Evolutionary conservation across 2,888 invertebrate species (phyloP), one percentile per base, ranked within the genome.

Genomic region (Drosophila demipolita): DNA sequence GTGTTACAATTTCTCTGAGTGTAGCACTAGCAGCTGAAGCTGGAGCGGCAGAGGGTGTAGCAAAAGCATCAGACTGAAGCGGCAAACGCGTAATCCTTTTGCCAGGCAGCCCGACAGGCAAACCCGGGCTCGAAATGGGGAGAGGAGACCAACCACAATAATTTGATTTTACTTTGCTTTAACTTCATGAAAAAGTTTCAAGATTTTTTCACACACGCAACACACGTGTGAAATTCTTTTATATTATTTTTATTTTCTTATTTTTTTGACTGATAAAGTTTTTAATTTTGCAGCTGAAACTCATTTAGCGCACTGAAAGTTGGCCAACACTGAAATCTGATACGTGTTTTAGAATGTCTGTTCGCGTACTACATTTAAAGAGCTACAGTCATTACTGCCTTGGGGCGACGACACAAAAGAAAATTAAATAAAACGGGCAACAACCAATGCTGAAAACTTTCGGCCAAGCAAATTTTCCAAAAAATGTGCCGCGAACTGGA

Each of bases 131-230:
- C 36, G 55, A 32, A 32, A 57, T 66, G 59, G 45, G 4, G 23
- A 23, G 23, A 23, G 8, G 45, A 78, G 66, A 72, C 70, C 67
- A 88, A 84, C 89, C 87, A 81, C 87, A 87, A 87, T 89, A 87
- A 87, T 87, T 87, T 87, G 87, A 87, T 87, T 87, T 87, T 89
- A 87, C 87, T 89, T 87, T 87, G 87, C 87, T 87, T 87, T 89
- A 87, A 89, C 87, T 87, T 89, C 89, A 87, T 87, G 81, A 89
- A 87, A 86, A 86, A 87, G 87, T 84, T 89, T 87, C 78, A 81
- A 87, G 83, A 29, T 84, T 89, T 87, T 82, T 82, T 75, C 75
- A 71, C 66, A 63, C 58, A 71, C 64, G 69, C 78, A 76, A 50
- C 60, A 60, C 61, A 67, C 36, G 12, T 38, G 45, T 45, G 45